Conservation (phyloP, 2,797 vertebrate genomes). For the Enteromius anoplus region DNA sequence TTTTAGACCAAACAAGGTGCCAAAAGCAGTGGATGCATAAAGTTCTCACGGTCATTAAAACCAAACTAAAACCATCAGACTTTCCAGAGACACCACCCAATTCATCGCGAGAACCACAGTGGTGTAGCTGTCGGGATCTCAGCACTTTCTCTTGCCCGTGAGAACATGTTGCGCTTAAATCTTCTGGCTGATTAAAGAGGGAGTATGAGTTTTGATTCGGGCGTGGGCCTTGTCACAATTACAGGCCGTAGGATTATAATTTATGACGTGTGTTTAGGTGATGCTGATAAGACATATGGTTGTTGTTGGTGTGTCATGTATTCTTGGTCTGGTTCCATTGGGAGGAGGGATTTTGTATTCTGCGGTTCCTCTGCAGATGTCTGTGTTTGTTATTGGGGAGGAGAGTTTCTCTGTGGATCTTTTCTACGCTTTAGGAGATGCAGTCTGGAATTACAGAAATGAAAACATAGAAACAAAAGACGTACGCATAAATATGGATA, state of each 20-base stretch:
- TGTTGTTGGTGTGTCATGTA: slow-evolving; percentile 36
- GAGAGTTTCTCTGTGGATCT: slow-evolving; percentile 17
- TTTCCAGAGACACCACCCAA: slow-evolving; percentile 35
- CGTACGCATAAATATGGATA: neutral
- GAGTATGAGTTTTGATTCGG: slow-evolving; percentile 49
- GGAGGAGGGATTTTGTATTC: slow-evolving; percentile 15
- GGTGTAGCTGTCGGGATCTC: slow-evolving; percentile 9
- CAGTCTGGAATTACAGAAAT: slow-evolving; percentile 15
- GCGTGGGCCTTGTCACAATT: slow-evolving; percentile 52
- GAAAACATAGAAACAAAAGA: slow-evolving; percentile 25
- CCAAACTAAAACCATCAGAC: slow-evolving; percentile 23
- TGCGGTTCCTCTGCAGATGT: slow-evolving; percentile 38
- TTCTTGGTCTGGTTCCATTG: slow-evolving; percentile 39
- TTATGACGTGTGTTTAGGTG: slow-evolving; percentile 52
- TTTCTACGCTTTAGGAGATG: slow-evolving; percentile 15
- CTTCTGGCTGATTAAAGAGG: slow-evolving; percentile 56
- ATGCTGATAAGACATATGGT: slow-evolving; percentile 44
- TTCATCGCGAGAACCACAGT: slow-evolving; percentile 7
- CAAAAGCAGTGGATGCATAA: slow-evolving; percentile 1
- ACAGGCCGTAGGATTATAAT: slow-evolving; percentile 47
- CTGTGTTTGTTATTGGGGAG: slow-evolving; percentile 25
- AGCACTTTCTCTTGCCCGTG: slow-evolving; percentile 23
- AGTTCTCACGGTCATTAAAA: slow-evolving; percentile 42
- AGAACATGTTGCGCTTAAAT: slow-evolving; percentile 36
- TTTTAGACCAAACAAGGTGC: slow-evolving; percentile 22